These are phyloP conservation scores for Tinamus major DNA, from an alignment of 2,797 vertebrate genomes.

Conservation along the genomic window DNA sequence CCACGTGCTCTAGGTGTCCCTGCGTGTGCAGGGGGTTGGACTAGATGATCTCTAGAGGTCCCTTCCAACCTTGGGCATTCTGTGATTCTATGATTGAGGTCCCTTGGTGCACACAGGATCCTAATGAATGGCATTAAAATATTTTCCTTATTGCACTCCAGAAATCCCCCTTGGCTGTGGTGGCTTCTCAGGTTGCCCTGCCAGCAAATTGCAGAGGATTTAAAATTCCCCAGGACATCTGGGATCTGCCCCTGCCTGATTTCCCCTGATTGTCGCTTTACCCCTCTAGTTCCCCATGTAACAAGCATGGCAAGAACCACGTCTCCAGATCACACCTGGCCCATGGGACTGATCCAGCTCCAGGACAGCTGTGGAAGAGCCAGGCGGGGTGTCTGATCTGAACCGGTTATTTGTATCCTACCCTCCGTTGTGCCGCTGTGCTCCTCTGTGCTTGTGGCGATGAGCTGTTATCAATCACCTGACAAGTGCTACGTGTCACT, in stretches of 20 bases:
- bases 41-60: too few species aligned
- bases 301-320: neutral
- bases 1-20: too few species aligned
- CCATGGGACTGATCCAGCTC: neutral
- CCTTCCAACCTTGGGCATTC: too few species aligned
- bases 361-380: neutral
- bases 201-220: neutral
- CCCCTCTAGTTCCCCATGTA: neutral
- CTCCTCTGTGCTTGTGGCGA: neutral
- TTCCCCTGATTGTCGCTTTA: neutral
- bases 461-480: neutral
- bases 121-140: neutral
- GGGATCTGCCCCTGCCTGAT: neutral
- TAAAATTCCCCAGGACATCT: neutral
- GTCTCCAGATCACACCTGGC: neutral
- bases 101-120: too few species aligned
- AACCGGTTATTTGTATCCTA: neutral
- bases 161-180: neutral
- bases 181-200: neutral
- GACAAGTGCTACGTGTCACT: neutral
- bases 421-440: neutral
- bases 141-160: neutral
- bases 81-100: too few species aligned
- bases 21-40: too few species aligned
- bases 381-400: neutral